These are phyloP conservation scores for Phaenicophaeus curvirostris DNA, from an alignment of 2,797 vertebrate species.

Conservation along the genomic window DNA sequence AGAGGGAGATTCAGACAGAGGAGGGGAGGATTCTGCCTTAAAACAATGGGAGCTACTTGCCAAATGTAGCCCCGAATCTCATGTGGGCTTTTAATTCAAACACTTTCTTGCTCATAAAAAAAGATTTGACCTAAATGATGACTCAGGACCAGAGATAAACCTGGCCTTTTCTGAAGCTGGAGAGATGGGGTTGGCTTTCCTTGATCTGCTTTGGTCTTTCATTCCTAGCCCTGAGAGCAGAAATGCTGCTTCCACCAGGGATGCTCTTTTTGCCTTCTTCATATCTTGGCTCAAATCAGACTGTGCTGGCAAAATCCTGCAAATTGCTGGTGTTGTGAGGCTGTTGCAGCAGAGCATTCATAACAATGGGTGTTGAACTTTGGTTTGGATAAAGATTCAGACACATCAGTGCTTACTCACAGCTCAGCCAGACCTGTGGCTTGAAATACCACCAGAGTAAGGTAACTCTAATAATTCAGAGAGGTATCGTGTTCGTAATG, in stretches of 20 bases:
- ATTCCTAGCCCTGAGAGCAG: neutral
- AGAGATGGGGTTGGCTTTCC: neutral
- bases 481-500: accelerated
- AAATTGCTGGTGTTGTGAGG: neutral
- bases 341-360: neutral
- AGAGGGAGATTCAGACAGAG: no score
- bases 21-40: neutral
- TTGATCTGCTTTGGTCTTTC: neutral
- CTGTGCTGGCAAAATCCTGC: neutral
- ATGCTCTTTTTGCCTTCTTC: neutral
- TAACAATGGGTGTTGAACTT: neutral
- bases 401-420: neutral
- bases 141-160: neutral
- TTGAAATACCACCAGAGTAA: neutral
- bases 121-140: neutral
- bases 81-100: neutral
- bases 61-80: neutral
- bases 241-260: neutral
- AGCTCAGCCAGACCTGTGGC: neutral
- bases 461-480: neutral
- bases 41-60: neutral
- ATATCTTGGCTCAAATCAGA: neutral
- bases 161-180: neutral
- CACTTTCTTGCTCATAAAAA: neutral
- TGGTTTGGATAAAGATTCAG: neutral